Base-by-base conservation (phyloP, 2,113 vertebrate species). In the Emydocephalus ijimae region DNA sequence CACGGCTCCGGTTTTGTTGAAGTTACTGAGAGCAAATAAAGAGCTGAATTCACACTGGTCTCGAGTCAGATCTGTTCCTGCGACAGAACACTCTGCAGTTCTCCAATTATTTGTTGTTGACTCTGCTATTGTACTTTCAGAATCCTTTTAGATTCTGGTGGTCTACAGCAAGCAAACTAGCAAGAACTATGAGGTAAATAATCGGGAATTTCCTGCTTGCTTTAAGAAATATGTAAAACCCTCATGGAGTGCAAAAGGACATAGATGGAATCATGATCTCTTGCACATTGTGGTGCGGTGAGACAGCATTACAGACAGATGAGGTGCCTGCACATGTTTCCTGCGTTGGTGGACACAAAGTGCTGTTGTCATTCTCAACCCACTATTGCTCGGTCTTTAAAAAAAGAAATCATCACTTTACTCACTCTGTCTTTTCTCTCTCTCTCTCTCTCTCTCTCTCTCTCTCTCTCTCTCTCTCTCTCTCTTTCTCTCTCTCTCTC, bases 341-440 rank as follows among this genome's bases (percentile, higher is more conserved):
- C 94, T 94, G 89, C 94, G 95, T 94, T 91, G 93, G 90, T 85
- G 91, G 94, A 92, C 93, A 94, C 89, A 55, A 61, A 85, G 90
- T 87, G 91, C 91, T 91, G 89, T 18, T 88, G 92, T 94, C 94
- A 96, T 91, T 87, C 94, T 15, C 52, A 93, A 88, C 94, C 94
- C 96, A 95, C 93, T 2, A 93, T 93, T 92, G 94, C 93, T 87
- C 57, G 94, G 95, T 45, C 92, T 96, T 96, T 94, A 94, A 95
- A 97, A 96, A 95, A 96, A 95, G 94, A 94, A 96, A 92, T 92
- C 92, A 94, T 95, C 20, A 0, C 93, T 95, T 94, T 90, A 89
- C 56, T 43, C 59, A 92, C 18, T 39, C 34, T 45, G 45, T 5
- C 45, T 45, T 45, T 15, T 74, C 61, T 69, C 61, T 69, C 61